phyloP scores from a whole-genome alignment of 2,797 vertebrate species.

The Apodemus agrarius region DNA sequence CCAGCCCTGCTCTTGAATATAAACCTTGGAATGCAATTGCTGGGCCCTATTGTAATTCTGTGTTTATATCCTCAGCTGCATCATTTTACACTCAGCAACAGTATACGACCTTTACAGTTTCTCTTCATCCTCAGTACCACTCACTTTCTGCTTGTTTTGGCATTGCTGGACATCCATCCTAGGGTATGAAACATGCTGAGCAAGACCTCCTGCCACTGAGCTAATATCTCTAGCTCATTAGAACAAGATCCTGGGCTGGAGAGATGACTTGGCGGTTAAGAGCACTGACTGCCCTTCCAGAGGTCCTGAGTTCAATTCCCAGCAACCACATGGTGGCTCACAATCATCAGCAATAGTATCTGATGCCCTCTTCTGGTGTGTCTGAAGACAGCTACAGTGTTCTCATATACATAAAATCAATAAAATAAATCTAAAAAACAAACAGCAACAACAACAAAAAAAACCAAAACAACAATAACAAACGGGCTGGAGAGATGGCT shows the following conservation, averaged over 20 bases:
- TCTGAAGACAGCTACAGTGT: no score
- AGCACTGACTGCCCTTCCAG: no score
- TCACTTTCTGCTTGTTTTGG: neutral
- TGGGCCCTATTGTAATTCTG: neutral
- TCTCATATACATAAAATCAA: no score
- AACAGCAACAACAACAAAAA: no score
- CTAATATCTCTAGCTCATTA: neutral
- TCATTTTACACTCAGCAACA: constrained; percentile 28
- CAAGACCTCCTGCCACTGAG: neutral
- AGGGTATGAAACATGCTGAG: neutral
- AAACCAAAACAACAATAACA: no score
- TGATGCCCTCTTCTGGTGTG: no score
- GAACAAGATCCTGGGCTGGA: neutral
- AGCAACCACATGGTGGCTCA: no score
- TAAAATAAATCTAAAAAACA: no score
- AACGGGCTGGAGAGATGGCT: no score
- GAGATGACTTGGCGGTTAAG: no score
- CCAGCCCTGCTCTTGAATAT: neutral
- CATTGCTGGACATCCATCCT: neutral
- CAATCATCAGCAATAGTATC: no score
- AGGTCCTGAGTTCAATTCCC: no score
- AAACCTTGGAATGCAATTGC: neutral
- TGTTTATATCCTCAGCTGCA: neutral
- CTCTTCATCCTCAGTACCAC: neutral
- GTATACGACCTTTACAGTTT: neutral